phyloP scores from a whole-genome alignment of 64 coral and sea anemone genomes.

The Montipora cactus region DNA sequence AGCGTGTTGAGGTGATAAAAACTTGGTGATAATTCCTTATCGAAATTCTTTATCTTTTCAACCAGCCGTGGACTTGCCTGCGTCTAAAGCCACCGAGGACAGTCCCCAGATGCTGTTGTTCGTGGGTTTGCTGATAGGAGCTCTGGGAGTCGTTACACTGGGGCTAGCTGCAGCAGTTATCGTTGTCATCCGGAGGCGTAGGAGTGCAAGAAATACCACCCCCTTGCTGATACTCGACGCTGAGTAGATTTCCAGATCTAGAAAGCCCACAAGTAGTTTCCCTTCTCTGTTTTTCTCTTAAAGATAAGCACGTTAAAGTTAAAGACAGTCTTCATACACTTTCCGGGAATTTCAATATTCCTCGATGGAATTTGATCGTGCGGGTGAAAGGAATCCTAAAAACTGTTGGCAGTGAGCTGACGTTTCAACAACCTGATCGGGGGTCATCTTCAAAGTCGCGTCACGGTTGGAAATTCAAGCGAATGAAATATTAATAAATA shows the following conservation, averaged over 20 bases:
- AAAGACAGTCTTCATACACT: no score
- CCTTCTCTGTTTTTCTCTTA: no score
- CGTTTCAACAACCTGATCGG: no score
- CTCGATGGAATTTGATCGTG: no score
- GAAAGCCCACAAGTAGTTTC: not conserved
- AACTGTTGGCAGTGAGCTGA: no score
- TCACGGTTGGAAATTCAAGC: no score
- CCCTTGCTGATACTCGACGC: not conserved
- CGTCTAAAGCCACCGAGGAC: not conserved
- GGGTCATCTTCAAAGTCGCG: no score
- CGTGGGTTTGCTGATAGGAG: not conserved
- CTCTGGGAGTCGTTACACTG: not conserved
- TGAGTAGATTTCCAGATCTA: not conserved
- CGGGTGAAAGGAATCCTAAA: no score
- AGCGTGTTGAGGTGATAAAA: no score
- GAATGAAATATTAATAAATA: no score
- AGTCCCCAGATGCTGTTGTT: not conserved
- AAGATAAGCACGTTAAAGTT: no score
- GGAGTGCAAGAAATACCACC: not conserved
- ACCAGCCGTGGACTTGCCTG: not conserved
- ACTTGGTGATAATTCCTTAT: not conserved
- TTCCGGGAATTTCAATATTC: no score
- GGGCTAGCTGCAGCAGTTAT: conserved; percentile 4
- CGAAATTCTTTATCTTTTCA: not conserved
- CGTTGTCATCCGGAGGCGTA: not conserved